Percentiles rank a stretch among this genome's conserved stretches.
Evolutionary conservation across 2,113 vertebrate genomes (phyloP).

Genomic region (Lipotes vexillifer): DNA sequence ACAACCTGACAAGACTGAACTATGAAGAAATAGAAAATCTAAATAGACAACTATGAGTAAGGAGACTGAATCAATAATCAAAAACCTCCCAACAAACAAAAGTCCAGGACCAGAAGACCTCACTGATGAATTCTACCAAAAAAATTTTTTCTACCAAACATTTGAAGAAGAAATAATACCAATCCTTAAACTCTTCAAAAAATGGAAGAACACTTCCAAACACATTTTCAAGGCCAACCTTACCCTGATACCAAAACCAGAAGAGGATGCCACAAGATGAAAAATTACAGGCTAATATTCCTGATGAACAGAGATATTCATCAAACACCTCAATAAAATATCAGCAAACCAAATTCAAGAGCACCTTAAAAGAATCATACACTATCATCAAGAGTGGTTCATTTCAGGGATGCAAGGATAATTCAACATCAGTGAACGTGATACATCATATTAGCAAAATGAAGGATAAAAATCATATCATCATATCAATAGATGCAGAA

Average conservation of each 20-base stretch:
- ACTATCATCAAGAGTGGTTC: background rate
- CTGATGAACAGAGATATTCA: background rate
- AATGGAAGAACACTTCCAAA: background rate
- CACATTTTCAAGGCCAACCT: background rate
- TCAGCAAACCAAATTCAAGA: background rate
- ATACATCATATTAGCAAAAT: background rate
- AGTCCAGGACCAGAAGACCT: too few species aligned
- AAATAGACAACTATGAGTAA: too few species aligned
- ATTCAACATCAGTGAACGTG: background rate
- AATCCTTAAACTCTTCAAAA: background rate
- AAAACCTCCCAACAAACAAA: too few species aligned
- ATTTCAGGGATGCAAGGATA: background rate
- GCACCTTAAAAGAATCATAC: background rate
- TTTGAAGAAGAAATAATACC: too few species aligned
- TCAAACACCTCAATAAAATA: background rate
- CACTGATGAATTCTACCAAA: too few species aligned
- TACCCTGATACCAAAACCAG: background rate
- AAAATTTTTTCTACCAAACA: too few species aligned
- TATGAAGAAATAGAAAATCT: too few species aligned
- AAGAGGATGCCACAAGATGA: background rate
- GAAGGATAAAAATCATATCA: background rate
- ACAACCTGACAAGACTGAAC: too few species aligned
- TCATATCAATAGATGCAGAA: background rate
- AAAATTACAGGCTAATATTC: background rate
- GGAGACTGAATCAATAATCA: too few species aligned